Percentiles rank a stretch among this genome's conserved stretches.
Evolutionary conservation across 2,797 vertebrate genomes (phyloP).

Genomic region (Microcaecilia unicolor): DNA sequence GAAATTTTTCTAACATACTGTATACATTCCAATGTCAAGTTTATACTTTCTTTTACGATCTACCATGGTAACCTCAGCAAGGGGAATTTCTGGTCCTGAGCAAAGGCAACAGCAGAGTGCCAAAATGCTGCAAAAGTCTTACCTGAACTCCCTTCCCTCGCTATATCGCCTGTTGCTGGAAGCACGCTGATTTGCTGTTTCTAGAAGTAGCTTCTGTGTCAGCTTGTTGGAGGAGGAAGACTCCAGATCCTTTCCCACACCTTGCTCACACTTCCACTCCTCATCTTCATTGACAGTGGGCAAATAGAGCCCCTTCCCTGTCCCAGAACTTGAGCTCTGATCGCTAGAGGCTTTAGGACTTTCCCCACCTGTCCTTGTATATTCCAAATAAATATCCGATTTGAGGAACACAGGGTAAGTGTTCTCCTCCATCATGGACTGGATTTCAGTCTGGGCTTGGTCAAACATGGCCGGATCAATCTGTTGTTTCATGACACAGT

Average conservation of each 20-base stretch:
- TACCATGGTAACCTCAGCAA: no score
- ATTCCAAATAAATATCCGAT: conserved; percentile 94
- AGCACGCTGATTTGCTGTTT: conserved; percentile 66
- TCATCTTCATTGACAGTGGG: conserved; percentile 84
- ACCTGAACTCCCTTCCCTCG: conserved; percentile 87
- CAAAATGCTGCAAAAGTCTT: no score
- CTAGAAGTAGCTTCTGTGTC: conserved; percentile 80
- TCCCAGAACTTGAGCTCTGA: conserved; percentile 73
- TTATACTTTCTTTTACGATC: no score
- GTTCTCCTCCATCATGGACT: conserved; percentile 90
- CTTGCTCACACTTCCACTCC: conserved; percentile 82
- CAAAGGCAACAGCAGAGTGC: no score
- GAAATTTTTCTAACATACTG: no score
- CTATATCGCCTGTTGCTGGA: conserved; percentile 64
- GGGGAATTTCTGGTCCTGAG: no score
- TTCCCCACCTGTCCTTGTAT: conserved; percentile 82
- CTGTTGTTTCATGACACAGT: conserved; percentile 82
- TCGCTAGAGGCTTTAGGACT: conserved; percentile 83
- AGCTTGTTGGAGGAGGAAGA: conserved; percentile 58
- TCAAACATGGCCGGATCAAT: conserved; percentile 95
- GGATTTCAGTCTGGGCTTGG: conserved; percentile 95
- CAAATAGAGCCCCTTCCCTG: conserved; percentile 74
- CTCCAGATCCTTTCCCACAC: conserved; percentile 49
- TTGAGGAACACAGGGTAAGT: conserved; percentile 94
- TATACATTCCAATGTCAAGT: no score